Conservation (phyloP, 2,797 vertebrate species). For the Anabas testudineus region DNA sequence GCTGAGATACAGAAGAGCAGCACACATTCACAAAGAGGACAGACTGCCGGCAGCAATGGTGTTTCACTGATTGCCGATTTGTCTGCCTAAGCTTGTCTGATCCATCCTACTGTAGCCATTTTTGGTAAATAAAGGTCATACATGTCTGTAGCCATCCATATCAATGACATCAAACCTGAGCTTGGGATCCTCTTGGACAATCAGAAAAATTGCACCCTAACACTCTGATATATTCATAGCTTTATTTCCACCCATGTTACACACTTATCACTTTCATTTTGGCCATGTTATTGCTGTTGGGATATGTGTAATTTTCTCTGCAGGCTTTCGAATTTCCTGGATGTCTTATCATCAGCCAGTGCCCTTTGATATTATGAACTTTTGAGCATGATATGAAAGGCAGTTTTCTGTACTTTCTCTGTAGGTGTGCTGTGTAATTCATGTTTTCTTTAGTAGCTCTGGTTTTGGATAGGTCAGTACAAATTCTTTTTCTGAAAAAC, state of each 20-base stretch:
- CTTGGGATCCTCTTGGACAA: slow-evolving; percentile 64
- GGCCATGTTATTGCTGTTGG: slow-evolving; percentile 72
- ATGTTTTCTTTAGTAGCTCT: slow-evolving; percentile 28
- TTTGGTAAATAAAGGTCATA: slow-evolving; percentile 54
- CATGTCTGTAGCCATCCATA: slow-evolving; percentile 54
- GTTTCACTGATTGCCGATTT: slow-evolving; percentile 52
- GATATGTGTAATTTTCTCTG: slow-evolving; percentile 77
- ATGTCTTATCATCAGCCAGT: slow-evolving; percentile 72
- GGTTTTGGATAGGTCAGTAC: slow-evolving; percentile 16
- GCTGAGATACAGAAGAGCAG: slow-evolving; percentile 40
- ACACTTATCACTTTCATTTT: slow-evolving; percentile 81
- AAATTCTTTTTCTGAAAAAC: slow-evolving; percentile 44
- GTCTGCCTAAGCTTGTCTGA: slow-evolving; percentile 54
- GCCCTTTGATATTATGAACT: slow-evolving; percentile 76
- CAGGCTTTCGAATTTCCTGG: slow-evolving; percentile 73
- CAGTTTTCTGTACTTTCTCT: slow-evolving; percentile 46
- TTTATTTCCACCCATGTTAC: slow-evolving; percentile 69
- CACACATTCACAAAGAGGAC: slow-evolving; percentile 23
- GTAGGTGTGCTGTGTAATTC: slow-evolving; percentile 33
- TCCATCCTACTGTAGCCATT: slow-evolving; percentile 37
- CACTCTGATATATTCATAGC: slow-evolving; percentile 77
- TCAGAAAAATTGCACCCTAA: slow-evolving; percentile 65
- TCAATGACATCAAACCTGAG: slow-evolving; percentile 59
- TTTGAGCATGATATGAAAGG: slow-evolving; percentile 65
- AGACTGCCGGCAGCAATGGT: slow-evolving; percentile 30